Evolutionary conservation across 2,888 invertebrate species (phyloP), one percentile per base, ranked within the genome.

Genomic region (Nudaria mundana): DNA sequence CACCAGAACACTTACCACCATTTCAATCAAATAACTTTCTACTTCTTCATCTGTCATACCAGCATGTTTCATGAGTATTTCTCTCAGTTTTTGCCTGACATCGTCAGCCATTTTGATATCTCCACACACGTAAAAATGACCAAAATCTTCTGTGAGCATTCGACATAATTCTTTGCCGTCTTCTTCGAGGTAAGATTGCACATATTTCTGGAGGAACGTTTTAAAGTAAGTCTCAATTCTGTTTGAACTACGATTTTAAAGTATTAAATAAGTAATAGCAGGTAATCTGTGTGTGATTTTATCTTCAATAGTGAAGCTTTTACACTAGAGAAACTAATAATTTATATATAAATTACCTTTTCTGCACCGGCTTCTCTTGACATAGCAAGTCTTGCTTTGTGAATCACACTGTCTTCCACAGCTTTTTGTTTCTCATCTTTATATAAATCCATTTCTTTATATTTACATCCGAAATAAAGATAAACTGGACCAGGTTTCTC

Each of bases 31-130:
- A 65, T 93, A 96, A 51, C 92, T 93, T 68, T 96, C 95, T 6
- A 95, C 94, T 76, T 96, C 94, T 42, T 92, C 90, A 36, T 95
- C 93, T 3, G 90, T 88, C 91, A 96, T 92, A 50, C 90, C 84
- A 29, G 94, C 94, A 63, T 89, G 72, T 44, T 63, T 63, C 70
- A 93, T 92, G 34, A 97, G 90, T 35, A 96, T 93, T 49, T 89
- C 91, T 81, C 95, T 95, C 39, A 98, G 85, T 24, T 95, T 97
- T 71, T 95, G 95, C 76, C 96, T 95, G 5, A 98, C 98, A 76
- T 97, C 95, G 73, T 97, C 97, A 0, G 98, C 98, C 98, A 98
- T 98, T 46, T 97, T 96, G 63, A 97, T 97, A 82, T 98, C 98
- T 6, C 98, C 98, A 66, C 98, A 98, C 0, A 98, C 97, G 71